Base-by-base conservation (phyloP, 2,888 invertebrate species). In the Rhingia rostrata region DNA sequence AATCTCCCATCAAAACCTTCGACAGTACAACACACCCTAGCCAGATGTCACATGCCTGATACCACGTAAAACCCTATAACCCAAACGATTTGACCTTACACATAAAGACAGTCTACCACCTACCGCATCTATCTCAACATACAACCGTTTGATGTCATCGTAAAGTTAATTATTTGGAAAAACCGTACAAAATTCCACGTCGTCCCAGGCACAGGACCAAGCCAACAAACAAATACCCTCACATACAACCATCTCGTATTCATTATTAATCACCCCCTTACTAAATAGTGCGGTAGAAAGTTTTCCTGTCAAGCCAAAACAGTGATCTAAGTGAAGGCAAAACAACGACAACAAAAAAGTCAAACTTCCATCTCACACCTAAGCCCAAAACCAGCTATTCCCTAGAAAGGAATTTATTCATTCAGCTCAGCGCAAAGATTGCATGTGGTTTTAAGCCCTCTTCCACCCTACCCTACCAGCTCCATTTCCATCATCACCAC, bases 81-180 rank as follows among this genome's bases (percentile, higher is more conserved):
- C 33, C 9, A 45, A 66, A 47, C 51, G 12, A 45, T 61, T 69
- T 63, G 69, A 74, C 67, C 47, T 30, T 45, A 4, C 12, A 10
- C 32, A 54, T 47, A 69, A 51, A 69, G 37, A 69, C 47, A 35
- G 63, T 56, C 61, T 69, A 58, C 53, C 70, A 54, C 54, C 22
- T 22, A 22, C 22, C 22, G 22, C 61, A 9, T 39, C 43, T 41
- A 35, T 39, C 47, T 51, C 43, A 37, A 41, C 58, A 64, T 54
- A 49, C 51, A 75, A 45, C 74, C 69, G 74, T 60, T 67, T 47
- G 60, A 66, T 82, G 78, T 72, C 82, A 67, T 83, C 79, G 79
- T 79, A 58, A 79, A 83, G 83, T 83, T 73, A 83, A 83, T 74
- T 83, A 79, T 78, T 83, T 83, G 83, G 73, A 79, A 84, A 49